Evolutionary conservation across 2,113 vertebrate genomes (phyloP).

Genomic region (Platycercus adscitus): DNA sequence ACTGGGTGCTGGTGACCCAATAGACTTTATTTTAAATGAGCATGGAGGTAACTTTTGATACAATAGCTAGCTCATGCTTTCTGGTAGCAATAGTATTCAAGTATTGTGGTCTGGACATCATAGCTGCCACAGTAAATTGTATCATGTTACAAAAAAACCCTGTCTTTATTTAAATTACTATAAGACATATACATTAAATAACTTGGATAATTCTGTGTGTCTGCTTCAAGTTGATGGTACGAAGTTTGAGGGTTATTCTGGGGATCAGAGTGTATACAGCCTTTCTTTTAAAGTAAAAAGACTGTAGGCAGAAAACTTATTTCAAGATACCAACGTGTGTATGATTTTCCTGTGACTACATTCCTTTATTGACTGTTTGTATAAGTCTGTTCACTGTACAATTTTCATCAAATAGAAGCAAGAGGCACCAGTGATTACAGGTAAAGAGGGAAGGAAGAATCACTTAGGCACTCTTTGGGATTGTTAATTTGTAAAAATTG

Average conservation of each 20-base stretch:
- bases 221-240: background rate
- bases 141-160: background rate
- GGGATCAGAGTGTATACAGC: background rate
- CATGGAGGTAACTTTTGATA: constrained; percentile 78
- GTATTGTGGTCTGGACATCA: background rate
- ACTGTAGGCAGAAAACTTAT: background rate
- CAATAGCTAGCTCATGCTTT: background rate
- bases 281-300: background rate
- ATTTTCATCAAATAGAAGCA: background rate
- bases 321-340: background rate
- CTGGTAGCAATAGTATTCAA: background rate
- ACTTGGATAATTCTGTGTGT: background rate
- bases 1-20: constrained; percentile 85
- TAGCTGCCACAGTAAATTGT: background rate
- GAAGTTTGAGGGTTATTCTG: background rate
- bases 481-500: background rate
- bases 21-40: constrained; percentile 89
- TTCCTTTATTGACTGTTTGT: background rate
- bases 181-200: background rate
- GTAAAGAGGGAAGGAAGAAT: background rate
- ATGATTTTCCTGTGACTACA: background rate
- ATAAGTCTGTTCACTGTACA: background rate
- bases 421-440: background rate
- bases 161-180: background rate
- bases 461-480: background rate